These are phyloP conservation scores for Acanthurus tractus DNA, from an alignment of 2,797 vertebrate species.

Conservation along the genomic window DNA sequence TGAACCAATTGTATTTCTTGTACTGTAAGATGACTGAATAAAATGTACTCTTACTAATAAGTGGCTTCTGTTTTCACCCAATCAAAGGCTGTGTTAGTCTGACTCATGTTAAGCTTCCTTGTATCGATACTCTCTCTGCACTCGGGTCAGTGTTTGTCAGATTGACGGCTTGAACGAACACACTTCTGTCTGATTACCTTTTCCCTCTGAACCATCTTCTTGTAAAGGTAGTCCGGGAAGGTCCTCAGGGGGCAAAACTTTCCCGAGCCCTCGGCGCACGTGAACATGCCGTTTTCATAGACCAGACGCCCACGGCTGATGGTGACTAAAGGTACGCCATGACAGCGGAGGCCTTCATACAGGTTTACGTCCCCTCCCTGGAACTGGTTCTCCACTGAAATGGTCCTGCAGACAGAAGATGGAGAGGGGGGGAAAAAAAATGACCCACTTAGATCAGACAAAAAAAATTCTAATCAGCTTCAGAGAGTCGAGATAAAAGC, in stretches of 20 bases:
- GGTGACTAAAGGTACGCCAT: constrained; percentile 94
- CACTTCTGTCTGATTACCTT: constrained; percentile 85
- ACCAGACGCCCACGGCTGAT: constrained; percentile 95
- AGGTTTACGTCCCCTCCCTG: constrained; percentile 96
- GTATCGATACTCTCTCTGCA: not conserved
- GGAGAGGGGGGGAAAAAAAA: not conserved
- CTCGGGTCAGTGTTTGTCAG: not conserved
- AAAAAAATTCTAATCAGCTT: constrained; percentile 32
- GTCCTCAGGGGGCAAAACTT: constrained; percentile 95
- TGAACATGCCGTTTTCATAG: constrained; percentile 96
- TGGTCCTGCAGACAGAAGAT: constrained; percentile 84
- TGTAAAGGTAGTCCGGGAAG: constrained; percentile 96
- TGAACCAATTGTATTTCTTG: too few species aligned
- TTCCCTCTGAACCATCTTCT: constrained; percentile 98
- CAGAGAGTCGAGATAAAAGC: constrained; percentile 45
- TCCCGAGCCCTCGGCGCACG: constrained; percentile 95
- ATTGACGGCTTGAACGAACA: not conserved
- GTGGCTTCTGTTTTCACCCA: too few species aligned
- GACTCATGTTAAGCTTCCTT: not conserved
- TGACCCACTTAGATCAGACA: constrained; percentile 39
- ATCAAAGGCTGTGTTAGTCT: not conserved
- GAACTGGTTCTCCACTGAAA: constrained; percentile 93
- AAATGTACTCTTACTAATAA: too few species aligned
- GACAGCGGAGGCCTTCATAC: constrained; percentile 95
- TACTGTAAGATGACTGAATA: too few species aligned